Evolutionary conservation across 2,797 vertebrate genomes (phyloP).

Genomic region (Buceros bicornis): DNA sequence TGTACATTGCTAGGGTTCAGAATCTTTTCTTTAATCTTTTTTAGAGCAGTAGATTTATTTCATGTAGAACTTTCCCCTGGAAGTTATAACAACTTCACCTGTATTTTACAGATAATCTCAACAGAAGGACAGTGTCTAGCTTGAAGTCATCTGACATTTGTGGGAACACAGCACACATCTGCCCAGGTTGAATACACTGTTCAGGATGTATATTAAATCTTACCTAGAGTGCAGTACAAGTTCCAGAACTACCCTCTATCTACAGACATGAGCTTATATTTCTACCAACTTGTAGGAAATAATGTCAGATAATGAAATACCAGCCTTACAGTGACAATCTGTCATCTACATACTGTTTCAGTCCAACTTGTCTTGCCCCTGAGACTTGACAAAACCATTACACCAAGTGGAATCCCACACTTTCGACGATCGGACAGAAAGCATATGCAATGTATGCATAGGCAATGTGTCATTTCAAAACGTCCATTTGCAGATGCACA

Average conservation of each 20-base stretch:
- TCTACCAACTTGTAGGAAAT: rapidly evolving
- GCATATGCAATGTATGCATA: background rate
- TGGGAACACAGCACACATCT: background rate
- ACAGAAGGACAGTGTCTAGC: background rate
- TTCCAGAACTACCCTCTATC: background rate
- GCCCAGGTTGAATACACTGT: background rate
- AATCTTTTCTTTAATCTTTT: background rate
- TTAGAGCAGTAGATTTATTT: background rate
- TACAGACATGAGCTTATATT: background rate
- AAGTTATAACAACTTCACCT: background rate
- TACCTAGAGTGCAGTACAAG: background rate
- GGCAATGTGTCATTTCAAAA: background rate
- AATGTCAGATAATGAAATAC: background rate
- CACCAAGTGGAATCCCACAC: background rate
- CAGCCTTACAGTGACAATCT: background rate
- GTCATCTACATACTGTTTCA: background rate
- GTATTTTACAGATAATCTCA: background rate
- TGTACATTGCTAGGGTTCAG: background rate
- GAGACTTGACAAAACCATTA: background rate
- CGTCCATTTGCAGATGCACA: background rate
- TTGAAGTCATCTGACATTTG: background rate
- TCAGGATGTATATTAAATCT: background rate
- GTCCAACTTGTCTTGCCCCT: background rate
- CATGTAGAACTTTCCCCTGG: background rate
- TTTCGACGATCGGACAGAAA: background rate